These are phyloP conservation scores for Poecilia wingei DNA, from an alignment of 2,797 vertebrate genomes.

Conservation along the genomic window DNA sequence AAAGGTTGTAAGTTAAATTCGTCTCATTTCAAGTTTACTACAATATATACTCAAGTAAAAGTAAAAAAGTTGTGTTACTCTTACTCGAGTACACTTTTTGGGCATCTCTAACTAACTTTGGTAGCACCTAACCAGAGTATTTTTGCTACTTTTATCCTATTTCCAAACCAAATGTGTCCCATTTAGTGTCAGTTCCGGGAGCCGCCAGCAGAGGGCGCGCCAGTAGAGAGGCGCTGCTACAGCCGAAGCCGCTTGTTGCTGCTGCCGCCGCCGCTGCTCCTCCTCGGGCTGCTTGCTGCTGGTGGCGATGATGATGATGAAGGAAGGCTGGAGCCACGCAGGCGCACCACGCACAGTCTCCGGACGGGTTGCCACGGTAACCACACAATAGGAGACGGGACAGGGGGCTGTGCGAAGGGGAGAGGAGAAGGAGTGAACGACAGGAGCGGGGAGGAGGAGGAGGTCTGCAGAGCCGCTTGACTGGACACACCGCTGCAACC, in stretches of 20 bases:
- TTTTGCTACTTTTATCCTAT: neutral
- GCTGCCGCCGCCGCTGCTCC: neutral
- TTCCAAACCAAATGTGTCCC: neutral
- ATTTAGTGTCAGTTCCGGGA: neutral
- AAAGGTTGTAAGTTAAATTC: no score
- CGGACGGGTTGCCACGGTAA: constrained; percentile 80
- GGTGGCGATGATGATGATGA: constrained; percentile 33
- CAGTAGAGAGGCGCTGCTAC: constrained; percentile 38
- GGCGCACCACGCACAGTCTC: constrained; percentile 71
- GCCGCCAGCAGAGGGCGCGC: constrained; percentile 76
- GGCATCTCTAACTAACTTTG: no score
- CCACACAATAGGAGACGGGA: constrained; percentile 87
- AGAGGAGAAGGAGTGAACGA: constrained; percentile 50
- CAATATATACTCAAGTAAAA: no score
- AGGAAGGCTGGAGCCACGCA: constrained; percentile 68
- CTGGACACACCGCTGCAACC: constrained; percentile 79
- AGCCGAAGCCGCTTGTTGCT: constrained; percentile 23
- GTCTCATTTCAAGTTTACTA: no score
- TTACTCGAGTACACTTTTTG: no score
- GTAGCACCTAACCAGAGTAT: neutral
- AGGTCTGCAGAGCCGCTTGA: constrained; percentile 81
- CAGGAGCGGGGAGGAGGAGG: constrained; percentile 62
- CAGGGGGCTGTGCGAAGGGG: constrained; percentile 81
- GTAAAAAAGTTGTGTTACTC: no score
- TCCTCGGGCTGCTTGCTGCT: constrained; percentile 1